Base-by-base conservation (phyloP, 2,113 vertebrate genomes). In the Apteryx owenii region DNA sequence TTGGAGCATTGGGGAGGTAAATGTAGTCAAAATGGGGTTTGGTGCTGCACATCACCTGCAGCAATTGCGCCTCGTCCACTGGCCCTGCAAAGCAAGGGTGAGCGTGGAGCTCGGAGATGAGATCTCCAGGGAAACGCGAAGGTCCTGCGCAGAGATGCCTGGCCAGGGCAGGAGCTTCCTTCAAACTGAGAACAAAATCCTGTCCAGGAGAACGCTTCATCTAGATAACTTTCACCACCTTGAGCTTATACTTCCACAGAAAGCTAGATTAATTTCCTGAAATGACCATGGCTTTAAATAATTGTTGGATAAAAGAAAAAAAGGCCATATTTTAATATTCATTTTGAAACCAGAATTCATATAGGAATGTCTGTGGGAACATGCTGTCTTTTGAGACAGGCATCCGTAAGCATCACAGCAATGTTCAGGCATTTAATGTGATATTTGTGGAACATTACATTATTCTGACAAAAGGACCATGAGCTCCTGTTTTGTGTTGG, bases 371-470 rank as follows among this genome's bases (percentile, higher is more conserved):
- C 3, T 13, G 0, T 1, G 38, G 62, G 46, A 26, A 33, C 18
- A 48, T 0, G 21, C 7, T 23, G 48, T 38, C n/a, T 31, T 22
- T 1, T 2, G 54, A 26, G 54, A 33, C 46, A 20, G 60, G 16
- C 28, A 3, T 5, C 48, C 40, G 1, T 1, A 5, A 50, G 4
- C 0, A 5, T 2, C 26, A 22, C 12, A 31, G 0, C 31, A 58
- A 6, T 0, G 7, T 13, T 78, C 51, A 5, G 50, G 10, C n/a
- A 10, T 10, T 40, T 54, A 2, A 1, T 4, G 51, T 9, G 66
- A 10, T 18, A 5, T 46, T 20, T 1, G n/a, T 15, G 50, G 77
- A 40, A 7, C 8, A 4, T 22, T 1, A 3, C 22, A 3, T 0
- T 7, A 56, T 76, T 85, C 33, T 11, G 66, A 5, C 0, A 0